These are phyloP conservation scores for Xiphophorus maculatus DNA, from an alignment of 2,113 vertebrate genomes.

Conservation along the genomic window DNA sequence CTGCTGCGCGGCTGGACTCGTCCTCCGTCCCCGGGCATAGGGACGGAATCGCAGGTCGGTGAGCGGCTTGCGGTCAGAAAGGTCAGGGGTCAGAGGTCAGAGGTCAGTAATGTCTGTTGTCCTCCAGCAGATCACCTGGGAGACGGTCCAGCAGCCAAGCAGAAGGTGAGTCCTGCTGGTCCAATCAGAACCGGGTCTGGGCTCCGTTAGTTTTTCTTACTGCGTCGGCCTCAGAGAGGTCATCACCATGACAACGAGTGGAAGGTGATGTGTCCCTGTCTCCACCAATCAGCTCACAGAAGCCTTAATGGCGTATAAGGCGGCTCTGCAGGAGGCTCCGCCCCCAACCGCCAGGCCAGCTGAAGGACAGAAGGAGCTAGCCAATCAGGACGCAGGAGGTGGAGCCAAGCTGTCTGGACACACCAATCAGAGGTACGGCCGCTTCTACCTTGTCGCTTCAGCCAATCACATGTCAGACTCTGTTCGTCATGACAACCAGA, in stretches of 20 bases:
- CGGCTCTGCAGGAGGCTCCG: slow-evolving; percentile 3
- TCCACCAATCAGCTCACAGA: slow-evolving; percentile 64
- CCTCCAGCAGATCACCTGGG: slow-evolving; percentile 48
- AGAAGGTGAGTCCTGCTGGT: slow-evolving; percentile 59
- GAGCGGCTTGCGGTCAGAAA: no score
- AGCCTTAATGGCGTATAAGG: slow-evolving; percentile 66
- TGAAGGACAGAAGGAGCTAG: slow-evolving; percentile 16
- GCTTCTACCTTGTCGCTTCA: not conserved
- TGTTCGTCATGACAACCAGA: not conserved
- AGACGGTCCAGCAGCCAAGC: slow-evolving; percentile 32
- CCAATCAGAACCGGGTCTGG: no score
- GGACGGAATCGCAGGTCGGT: slow-evolving; percentile 44
- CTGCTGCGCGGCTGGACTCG: slow-evolving; percentile 75
- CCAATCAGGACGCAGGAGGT: slow-evolving; percentile 20
- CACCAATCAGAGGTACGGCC: slow-evolving; percentile 87
- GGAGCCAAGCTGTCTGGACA: slow-evolving; percentile 82
- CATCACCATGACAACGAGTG: no score
- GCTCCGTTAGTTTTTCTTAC: no score
- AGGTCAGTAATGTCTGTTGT: not conserved
- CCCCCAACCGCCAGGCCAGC: slow-evolving; percentile 3
- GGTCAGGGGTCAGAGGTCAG: not conserved
- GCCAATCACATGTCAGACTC: not conserved
- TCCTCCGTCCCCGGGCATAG: slow-evolving; percentile 29
- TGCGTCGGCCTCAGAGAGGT: no score
- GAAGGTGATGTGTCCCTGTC: not conserved